These are phyloP conservation scores for Saturnia pavonia DNA, from an alignment of 2,888 invertebrate species.

Conservation along the genomic window DNA sequence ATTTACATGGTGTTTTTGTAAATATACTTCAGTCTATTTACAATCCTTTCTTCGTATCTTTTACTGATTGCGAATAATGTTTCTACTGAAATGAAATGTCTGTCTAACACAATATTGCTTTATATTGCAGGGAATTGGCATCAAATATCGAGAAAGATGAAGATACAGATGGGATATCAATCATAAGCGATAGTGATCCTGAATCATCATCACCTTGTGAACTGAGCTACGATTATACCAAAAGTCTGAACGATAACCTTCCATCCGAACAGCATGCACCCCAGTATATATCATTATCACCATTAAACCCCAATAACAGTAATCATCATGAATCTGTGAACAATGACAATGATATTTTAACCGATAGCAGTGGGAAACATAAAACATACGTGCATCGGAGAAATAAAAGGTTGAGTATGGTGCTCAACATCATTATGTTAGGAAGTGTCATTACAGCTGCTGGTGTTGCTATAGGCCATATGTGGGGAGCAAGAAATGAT, in stretches of 20 bases:
- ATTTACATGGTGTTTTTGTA: too few relatives aligned
- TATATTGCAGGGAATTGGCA: conserved; percentile 44
- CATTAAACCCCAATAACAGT: conserved; percentile 41
- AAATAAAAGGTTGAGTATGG: conserved; percentile 72
- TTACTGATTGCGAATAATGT: neutral
- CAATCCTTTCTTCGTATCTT: neutral
- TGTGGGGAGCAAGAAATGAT: conserved; percentile 77
- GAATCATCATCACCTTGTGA: conserved; percentile 57
- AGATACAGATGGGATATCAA: conserved; percentile 78
- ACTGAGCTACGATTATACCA: conserved; percentile 45
- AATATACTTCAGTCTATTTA: too few relatives aligned
- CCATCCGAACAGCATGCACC: conserved; percentile 41
- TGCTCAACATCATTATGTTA: conserved; percentile 72
- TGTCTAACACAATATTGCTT: neutral
- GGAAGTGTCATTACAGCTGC: conserved; percentile 77
- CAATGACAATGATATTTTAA: conserved; percentile 58
- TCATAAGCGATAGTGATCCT: conserved; percentile 75
- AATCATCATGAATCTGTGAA: conserved; percentile 48
- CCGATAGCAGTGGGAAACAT: conserved; percentile 57
- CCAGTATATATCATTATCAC: conserved; percentile 44
- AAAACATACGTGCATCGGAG: conserved; percentile 76
- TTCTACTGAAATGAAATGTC: neutral
- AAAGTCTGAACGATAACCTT: conserved; percentile 44
- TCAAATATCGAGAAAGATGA: conserved; percentile 65
- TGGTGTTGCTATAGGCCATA: conserved; percentile 76